Conservation (phyloP, 2,888 invertebrate genomes). For the Rugalucina vietnamica region DNA sequence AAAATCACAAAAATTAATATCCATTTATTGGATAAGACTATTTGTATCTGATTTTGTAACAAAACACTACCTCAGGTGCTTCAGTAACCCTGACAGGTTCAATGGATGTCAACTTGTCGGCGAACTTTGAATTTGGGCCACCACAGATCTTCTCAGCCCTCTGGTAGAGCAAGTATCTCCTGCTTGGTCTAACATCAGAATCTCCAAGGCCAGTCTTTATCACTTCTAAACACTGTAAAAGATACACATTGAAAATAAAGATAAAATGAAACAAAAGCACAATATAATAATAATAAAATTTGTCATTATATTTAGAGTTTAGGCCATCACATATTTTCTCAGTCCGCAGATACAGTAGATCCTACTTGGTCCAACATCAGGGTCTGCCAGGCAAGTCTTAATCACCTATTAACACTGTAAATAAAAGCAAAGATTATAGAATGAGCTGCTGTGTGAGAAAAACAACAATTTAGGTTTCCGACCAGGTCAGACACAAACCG, state of each 20-base stretch:
- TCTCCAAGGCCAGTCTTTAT: conserved; percentile 82
- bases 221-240: conserved; percentile 80
- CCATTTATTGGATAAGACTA: too few species aligned
- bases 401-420: conserved; percentile 82
- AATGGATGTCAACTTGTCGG: conserved; percentile 75
- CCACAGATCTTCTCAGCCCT: conserved; percentile 83
- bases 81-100: conserved; percentile 70
- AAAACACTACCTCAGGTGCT: conserved; percentile 82
- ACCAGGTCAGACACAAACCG: too few species aligned
- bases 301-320: conserved; percentile 72
- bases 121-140: conserved; percentile 73
- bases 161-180: conserved; percentile 83
- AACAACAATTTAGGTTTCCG: too few species aligned
- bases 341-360: conserved; percentile 82
- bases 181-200: conserved; percentile 81
- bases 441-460: too few species aligned
- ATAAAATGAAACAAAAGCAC: too few species aligned
- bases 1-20: too few species aligned
- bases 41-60: too few species aligned
- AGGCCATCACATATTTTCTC: conserved; percentile 80
- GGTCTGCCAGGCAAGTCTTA: conserved; percentile 82
- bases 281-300: too few species aligned
- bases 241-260: background rate
- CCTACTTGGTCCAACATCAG: conserved; percentile 82
- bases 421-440: too few species aligned